Evolutionary conservation across 2,888 invertebrate species (phyloP), one percentile per base, ranked within the genome.

Genomic region (Noctua janthe): DNA sequence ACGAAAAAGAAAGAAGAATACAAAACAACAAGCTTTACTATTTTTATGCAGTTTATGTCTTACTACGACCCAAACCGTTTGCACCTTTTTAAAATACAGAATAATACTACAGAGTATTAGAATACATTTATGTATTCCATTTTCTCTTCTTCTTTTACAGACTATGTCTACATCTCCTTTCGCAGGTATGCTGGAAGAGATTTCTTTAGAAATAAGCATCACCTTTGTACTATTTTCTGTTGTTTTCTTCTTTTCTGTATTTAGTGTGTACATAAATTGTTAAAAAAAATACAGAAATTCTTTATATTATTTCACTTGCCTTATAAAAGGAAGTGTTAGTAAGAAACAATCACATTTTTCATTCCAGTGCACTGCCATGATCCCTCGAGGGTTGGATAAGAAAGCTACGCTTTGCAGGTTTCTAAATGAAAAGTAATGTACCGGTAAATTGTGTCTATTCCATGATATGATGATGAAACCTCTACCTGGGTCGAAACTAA

Each of bases 391-490:
- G 66, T 62, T 6, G 7, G 29, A 69, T 47, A 13, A 49, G 35
- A 17, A 20, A 49, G 23, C 43, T 20, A n/a, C n/a, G 35, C 74
- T 79, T 29, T 29, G 59, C 71, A 84, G 56, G 83, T 66, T 74
- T 39, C 71, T 54, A 66, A 79, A 83, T 29, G 56, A 20, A 20
- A 51, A 15, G 43, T 59, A 79, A 84, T 84, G 70, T 79, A 80
- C 71, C 74, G 71, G 56, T 59, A 82, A 82, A 84, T 82, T 82
- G 85, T 71, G 62, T 82, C 69, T 84, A 56, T 43, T 69, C 11
- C 17, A 71, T 17, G 67, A 71, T 79, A 73, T 49, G 80, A 70
- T 8, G 70, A n/a, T 73, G 17, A 79, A 77, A 64, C 70, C 35
- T 84, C 56, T 11, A 43, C 80, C 70, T 73, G 0, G 15, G 77